Evolutionary conservation across 2,113 vertebrate genomes (phyloP), one percentile per base, ranked within the genome.

Genomic region (Microtus ochrogaster): DNA sequence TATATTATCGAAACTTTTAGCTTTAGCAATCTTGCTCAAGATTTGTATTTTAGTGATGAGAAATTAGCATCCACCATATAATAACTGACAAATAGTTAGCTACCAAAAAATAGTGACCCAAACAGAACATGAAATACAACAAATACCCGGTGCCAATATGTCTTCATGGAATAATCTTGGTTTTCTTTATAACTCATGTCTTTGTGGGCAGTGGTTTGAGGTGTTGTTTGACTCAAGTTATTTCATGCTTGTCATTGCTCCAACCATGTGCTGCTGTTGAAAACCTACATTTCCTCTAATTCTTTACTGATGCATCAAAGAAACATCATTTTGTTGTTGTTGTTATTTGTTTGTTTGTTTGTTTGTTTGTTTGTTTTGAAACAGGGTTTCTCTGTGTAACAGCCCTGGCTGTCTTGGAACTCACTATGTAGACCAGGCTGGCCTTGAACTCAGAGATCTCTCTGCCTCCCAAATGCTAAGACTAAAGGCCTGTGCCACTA

Each of bases 121-220:
- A 90, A 49, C 63, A 44, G 36, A 91, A 19, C 13, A 3, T 47
- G 61, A 61, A 87, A 52, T n/a, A 36, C 44, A 81, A 65, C 36
- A 81, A 47, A 85, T 65, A 13, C 70, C 7, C 2, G 26, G 24
- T 84, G 85, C n/a, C 82, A 77, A 0, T 36, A 7, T 73, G 70
- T 39, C 21, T 91, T 33, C 73, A 19, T 73, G 49, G 28, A 55
- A 66, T 88, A 4, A 24, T 72, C 92, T 93, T 61, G 30, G 55
- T 86, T 95, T 86, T 92, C 92, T 66, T 86, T 88, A 79, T 58
- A 92, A 85, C 36, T 84, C 33, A 12, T 76, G n/a, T 89, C 30
- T 9, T 74, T 79, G 81, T 78, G 47, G 87, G 41, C 41, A 36
- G 63, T 61, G 78, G 82, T 61, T 90, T 44, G 90, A 47, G 41